Evolutionary conservation across 2,888 invertebrate species (phyloP).

Genomic region (Mesorhabditis spiculigera): DNA sequence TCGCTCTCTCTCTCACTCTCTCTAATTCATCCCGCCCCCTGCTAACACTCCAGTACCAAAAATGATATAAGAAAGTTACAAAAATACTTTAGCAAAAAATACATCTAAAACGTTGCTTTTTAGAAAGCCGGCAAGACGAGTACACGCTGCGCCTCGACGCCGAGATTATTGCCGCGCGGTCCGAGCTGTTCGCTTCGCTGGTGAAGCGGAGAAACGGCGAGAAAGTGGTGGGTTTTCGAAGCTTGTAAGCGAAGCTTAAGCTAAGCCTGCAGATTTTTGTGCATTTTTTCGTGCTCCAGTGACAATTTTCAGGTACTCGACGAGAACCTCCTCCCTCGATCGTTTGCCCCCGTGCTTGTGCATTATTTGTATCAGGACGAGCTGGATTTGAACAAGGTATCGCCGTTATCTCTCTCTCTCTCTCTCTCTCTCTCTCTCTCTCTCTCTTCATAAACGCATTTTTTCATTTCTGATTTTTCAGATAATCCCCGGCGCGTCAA

Average conservation of each 20-base stretch:
- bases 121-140: background rate
- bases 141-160: background rate
- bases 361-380: constrained; percentile 87
- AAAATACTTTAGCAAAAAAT: no score
- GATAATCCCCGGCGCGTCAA: constrained; percentile 8
- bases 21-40: no score
- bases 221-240: background rate
- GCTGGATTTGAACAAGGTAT: constrained; percentile 79
- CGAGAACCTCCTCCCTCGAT: constrained; percentile 85
- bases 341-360: constrained; percentile 83
- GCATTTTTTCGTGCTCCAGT: background rate
- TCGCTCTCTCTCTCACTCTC: no score
- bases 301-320: constrained; percentile 63
- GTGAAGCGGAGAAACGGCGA: background rate
- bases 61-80: no score
- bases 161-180: background rate
- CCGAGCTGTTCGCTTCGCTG: constrained; percentile 16
- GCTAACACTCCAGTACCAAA: no score
- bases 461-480: constrained; percentile 4
- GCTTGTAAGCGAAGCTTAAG: background rate
- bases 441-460: background rate
- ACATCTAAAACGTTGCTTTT: no score
- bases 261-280: background rate
- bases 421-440: background rate
- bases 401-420: no score